These are phyloP conservation scores for Deroplatys truncata DNA, from an alignment of 2,888 invertebrate genomes.

Conservation along the genomic window DNA sequence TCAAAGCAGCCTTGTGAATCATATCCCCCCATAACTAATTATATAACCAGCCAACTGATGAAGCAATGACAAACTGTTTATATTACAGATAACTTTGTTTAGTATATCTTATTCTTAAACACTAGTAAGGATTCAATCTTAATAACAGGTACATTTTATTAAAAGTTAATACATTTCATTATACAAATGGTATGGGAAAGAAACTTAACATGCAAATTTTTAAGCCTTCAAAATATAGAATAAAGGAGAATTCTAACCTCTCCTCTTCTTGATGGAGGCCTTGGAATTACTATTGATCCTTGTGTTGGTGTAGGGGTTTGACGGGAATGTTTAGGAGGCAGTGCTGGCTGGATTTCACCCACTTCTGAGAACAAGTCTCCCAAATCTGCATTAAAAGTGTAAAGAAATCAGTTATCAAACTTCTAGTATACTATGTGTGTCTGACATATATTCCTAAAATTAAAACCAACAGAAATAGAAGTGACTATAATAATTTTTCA, in stretches of 20 bases:
- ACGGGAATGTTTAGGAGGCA: constrained; percentile 60
- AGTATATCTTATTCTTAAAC: too few species aligned
- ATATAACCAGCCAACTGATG: too few species aligned
- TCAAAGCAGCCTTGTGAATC: too few species aligned
- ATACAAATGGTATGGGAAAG: neutral
- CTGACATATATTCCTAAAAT: neutral
- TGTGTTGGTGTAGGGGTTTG: constrained; percentile 75
- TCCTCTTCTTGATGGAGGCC: constrained; percentile 81
- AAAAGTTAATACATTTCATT: neutral
- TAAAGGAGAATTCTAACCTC: constrained; percentile 47
- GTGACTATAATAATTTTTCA: neutral
- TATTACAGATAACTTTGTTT: too few species aligned
- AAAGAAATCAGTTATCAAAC: neutral
- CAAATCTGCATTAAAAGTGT: constrained; percentile 33
- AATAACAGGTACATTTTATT: too few species aligned
- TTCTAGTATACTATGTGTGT: neutral
- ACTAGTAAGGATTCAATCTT: too few species aligned
- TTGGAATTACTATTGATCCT: constrained; percentile 76
- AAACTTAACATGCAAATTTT: too few species aligned
- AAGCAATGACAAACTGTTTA: too few species aligned
- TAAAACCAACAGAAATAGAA: neutral
- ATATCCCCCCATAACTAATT: too few species aligned
- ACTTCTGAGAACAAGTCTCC: constrained; percentile 79
- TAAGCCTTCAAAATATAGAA: neutral
- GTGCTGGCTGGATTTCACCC: constrained; percentile 66